Percentiles rank a stretch among this genome's conserved stretches.
Evolutionary conservation across 2,888 invertebrate genomes (phyloP).

Genomic region (Bruchidius siliquastri): DNA sequence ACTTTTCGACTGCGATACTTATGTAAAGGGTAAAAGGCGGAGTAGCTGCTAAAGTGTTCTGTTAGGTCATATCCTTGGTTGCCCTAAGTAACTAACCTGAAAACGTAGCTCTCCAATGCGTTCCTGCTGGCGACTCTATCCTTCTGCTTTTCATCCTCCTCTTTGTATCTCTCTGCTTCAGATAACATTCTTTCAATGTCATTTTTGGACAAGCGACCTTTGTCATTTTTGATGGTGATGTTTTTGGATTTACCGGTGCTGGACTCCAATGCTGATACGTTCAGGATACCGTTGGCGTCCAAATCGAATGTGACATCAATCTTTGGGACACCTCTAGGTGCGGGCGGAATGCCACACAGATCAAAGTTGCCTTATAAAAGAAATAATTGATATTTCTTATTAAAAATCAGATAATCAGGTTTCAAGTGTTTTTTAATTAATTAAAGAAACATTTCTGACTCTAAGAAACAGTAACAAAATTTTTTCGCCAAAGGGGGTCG

Average conservation of each 20-base stretch:
- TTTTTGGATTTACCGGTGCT: constrained; percentile 63
- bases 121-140: constrained; percentile 68
- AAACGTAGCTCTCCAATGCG: constrained; percentile 66
- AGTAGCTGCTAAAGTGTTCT: too few relatives aligned
- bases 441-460: too few relatives aligned
- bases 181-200: constrained; percentile 78
- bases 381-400: not conserved
- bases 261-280: constrained; percentile 52
- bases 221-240: constrained; percentile 80
- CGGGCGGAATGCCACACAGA: constrained; percentile 53
- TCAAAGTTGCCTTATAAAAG: constrained; percentile 48
- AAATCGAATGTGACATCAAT: constrained; percentile 64
- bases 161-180: constrained; percentile 67
- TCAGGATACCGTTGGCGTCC: constrained; percentile 70
- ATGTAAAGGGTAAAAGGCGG: too few relatives aligned
- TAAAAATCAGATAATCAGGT: too few relatives aligned
- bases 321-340: constrained; percentile 52
- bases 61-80: too few relatives aligned
- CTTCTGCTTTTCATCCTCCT: constrained; percentile 66
- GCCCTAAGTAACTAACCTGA: constrained; percentile 29
- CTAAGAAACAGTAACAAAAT: too few relatives aligned
- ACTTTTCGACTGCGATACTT: too few relatives aligned
- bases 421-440: too few relatives aligned
- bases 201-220: constrained; percentile 72
- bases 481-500: too few relatives aligned